Conservation (phyloP, 2,113 vertebrate species). For the Sapajus apella region DNA sequence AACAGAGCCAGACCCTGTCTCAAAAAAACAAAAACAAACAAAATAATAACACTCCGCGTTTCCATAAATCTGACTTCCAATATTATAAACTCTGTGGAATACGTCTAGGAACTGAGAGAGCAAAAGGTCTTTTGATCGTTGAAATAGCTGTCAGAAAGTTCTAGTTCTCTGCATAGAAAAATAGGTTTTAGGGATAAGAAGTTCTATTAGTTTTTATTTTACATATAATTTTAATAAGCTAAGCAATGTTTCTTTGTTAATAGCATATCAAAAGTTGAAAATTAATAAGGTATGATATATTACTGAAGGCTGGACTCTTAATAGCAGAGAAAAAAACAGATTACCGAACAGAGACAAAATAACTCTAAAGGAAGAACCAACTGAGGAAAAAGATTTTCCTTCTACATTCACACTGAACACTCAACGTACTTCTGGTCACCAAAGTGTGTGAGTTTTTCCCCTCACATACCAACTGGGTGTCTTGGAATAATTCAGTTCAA, state of each 20-base stretch:
- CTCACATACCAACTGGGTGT: neutral
- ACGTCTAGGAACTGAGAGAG: neutral
- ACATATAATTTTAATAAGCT: neutral
- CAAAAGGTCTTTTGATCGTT: neutral
- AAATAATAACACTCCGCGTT: neutral
- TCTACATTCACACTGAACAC: neutral
- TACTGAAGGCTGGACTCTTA: neutral
- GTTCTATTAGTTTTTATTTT: neutral
- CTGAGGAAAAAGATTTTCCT: neutral
- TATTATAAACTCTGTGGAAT: neutral
- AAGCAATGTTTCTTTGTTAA: neutral
- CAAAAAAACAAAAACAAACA: neutral
- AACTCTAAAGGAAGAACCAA: neutral
- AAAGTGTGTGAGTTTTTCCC: neutral
- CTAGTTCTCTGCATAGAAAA: neutral
- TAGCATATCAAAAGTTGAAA: neutral
- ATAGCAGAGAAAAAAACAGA: neutral
- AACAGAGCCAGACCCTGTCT: too few species aligned
- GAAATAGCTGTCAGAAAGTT: neutral
- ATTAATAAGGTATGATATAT: neutral
- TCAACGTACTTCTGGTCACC: neutral
- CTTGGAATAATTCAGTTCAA: neutral
- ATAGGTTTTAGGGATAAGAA: neutral
- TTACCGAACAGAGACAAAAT: neutral
- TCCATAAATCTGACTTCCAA: neutral